Percentiles rank a stretch among this genome's conserved stretches.
phyloP scores from a whole-genome alignment of 2,888 invertebrate genomes.

The Leptopilina syphax region DNA sequence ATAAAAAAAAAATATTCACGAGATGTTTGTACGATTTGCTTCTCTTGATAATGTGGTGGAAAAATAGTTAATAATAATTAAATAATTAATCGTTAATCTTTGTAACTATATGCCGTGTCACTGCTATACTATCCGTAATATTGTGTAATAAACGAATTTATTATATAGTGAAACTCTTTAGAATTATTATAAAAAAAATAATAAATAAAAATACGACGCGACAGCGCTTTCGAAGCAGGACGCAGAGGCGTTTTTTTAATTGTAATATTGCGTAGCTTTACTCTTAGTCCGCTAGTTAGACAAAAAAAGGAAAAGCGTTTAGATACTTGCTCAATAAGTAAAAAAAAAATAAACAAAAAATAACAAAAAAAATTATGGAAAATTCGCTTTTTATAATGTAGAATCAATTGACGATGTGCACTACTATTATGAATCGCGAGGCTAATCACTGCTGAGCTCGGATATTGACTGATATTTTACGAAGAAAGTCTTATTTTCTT shows the following conservation, averaged over 20 bases:
- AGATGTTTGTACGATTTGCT: slow-evolving; percentile 29
- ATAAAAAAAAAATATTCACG: slow-evolving; percentile 12
- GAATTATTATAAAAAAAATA: background rate
- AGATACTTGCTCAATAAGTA: slow-evolving; percentile 68
- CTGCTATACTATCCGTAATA: slow-evolving; percentile 35
- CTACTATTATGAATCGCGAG: slow-evolving; percentile 32
- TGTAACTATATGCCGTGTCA: slow-evolving; percentile 31
- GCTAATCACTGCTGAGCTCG: slow-evolving; percentile 30
- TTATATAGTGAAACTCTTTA: slow-evolving; percentile 10
- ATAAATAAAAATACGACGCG: slow-evolving; percentile 4
- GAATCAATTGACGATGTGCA: slow-evolving; percentile 18
- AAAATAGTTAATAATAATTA: slow-evolving; percentile 12
- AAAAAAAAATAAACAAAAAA: slow-evolving; percentile 39
- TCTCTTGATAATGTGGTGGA: slow-evolving; percentile 2
- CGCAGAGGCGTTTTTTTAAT: slow-evolving; percentile 48
- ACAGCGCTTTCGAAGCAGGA: slow-evolving; percentile 55
- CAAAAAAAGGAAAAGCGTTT: slow-evolving; percentile 60
- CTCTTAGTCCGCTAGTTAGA: slow-evolving; percentile 68
- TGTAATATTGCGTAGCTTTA: slow-evolving; percentile 54
- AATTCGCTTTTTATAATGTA: slow-evolving; percentile 40
- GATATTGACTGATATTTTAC: background rate
- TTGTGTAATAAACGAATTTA: slow-evolving; percentile 22
- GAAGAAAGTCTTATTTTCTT: background rate
- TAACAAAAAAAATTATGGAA: background rate
- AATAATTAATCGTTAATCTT: slow-evolving; percentile 33